Percentiles rank a stretch among this genome's conserved stretches.
phyloP scores from a whole-genome alignment of 2,888 invertebrate species.

The Oligia strigilis region DNA sequence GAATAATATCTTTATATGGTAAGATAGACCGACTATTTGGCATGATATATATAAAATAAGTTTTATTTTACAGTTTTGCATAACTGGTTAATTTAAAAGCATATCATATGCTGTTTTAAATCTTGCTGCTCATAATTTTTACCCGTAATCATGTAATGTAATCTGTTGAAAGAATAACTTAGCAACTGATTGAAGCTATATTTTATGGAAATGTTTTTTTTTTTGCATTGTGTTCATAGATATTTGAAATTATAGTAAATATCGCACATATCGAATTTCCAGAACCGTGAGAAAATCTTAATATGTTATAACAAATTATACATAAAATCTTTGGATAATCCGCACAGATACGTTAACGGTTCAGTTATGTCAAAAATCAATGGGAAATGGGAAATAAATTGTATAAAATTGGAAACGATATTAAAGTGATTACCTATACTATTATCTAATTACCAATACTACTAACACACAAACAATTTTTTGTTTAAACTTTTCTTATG shows the following conservation, averaged over 20 bases:
- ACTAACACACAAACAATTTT: neutral
- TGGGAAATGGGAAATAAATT: neutral
- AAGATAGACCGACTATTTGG: neutral
- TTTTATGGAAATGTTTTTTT: slow-evolving; percentile 26
- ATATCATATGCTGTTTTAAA: slow-evolving; percentile 1
- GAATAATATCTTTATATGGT: slow-evolving; percentile 34
- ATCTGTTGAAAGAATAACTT: slow-evolving; percentile 32
- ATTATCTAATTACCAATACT: neutral
- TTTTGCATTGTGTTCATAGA: slow-evolving; percentile 29
- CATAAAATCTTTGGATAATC: slow-evolving; percentile 38
- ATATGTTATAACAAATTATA: slow-evolving; percentile 22
- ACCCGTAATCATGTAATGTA: slow-evolving; percentile 4
- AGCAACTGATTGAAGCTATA: slow-evolving; percentile 23
- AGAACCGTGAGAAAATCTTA: slow-evolving; percentile 45
- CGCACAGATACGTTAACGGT: neutral
- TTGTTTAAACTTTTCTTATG: neutral
- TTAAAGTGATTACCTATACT: neutral
- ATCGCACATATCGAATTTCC: slow-evolving; percentile 44
- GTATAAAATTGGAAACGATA: slow-evolving; percentile 3
- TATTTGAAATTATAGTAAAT: slow-evolving; percentile 23
- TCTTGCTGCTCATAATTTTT: slow-evolving; percentile 16
- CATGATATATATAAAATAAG: neutral
- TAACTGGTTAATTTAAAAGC: slow-evolving; percentile 22
- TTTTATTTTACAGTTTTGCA: slow-evolving; percentile 25
- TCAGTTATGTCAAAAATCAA: neutral